phyloP scores from a whole-genome alignment of 2,797 vertebrate genomes.

The Coreius guichenoti region DNA sequence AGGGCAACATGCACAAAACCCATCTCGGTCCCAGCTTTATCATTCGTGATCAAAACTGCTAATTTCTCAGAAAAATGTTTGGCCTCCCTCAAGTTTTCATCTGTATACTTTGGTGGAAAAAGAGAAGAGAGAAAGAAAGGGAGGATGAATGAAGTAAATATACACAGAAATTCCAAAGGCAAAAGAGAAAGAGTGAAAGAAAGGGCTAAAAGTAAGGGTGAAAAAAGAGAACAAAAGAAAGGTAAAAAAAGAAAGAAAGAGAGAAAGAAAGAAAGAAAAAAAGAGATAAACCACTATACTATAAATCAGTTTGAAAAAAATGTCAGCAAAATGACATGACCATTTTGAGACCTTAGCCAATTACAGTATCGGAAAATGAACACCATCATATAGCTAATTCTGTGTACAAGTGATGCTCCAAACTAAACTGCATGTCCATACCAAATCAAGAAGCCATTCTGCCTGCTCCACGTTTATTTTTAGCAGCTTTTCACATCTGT shows the following conservation, averaged over 20 bases:
- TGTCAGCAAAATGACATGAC: neutral
- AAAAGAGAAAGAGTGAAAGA: no score
- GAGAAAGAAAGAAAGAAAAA: no score
- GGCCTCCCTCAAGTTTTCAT: neutral
- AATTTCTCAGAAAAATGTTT: no score
- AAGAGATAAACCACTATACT: no score
- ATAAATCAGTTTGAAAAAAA: no score
- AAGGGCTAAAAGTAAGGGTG: no score
- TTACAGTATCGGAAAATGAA: neutral
- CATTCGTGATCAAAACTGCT: no score
- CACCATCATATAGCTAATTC: neutral
- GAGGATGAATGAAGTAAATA: no score
- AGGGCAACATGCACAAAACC: no score
- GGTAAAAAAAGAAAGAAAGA: no score
- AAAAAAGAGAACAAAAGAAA: no score
- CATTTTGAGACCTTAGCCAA: neutral
- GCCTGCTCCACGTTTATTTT: constrained; percentile 15
- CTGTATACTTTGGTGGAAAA: neutral
- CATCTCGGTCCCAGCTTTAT: no score
- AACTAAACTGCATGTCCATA: neutral
- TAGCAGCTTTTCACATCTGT: constrained; percentile 29
- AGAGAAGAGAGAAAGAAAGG: neutral
- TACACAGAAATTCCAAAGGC: neutral
- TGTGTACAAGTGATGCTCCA: constrained; percentile 2
- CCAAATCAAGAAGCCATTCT: constrained; percentile 18